A percentile compares a stretch with the other conserved stretches of the same genome.
Evolutionary conservation across 2,888 invertebrate species (phyloP).

Genomic region (Eristalis tenax): DNA sequence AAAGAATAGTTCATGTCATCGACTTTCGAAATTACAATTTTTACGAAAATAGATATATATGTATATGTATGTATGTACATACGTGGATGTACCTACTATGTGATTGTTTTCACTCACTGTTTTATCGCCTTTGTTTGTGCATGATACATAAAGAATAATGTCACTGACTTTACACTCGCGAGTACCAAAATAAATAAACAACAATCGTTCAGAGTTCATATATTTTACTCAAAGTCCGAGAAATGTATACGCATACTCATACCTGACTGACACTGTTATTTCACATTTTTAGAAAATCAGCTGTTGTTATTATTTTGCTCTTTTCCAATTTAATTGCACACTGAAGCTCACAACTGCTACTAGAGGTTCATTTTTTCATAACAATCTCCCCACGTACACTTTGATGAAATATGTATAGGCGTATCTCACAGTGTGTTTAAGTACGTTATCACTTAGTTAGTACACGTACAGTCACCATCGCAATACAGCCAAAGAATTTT

Average conservation of each 20-base stretch:
- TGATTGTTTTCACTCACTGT: not conserved
- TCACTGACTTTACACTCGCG: not conserved
- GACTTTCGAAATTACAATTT: not conserved
- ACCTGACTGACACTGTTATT: not conserved
- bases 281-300: not conserved
- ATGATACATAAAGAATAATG: not conserved
- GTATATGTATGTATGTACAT: too few species aligned
- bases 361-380: not conserved
- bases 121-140: not conserved
- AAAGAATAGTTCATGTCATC: too few species aligned
- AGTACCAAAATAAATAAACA: not conserved
- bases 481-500: conserved; percentile 10
- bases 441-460: conserved; percentile 11
- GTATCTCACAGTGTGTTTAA: not conserved
- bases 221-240: not conserved
- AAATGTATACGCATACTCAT: not conserved
- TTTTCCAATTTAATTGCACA: not conserved
- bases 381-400: not conserved
- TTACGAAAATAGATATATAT: not conserved
- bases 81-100: too few species aligned
- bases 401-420: not conserved
- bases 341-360: not conserved
- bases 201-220: not conserved
- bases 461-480: not conserved
- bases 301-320: not conserved